Percentiles rank a stretch among this genome's conserved stretches.
Conservation (phyloP, 1,140 invertebrate genomes). For the Caenorhabditis latens region DNA sequence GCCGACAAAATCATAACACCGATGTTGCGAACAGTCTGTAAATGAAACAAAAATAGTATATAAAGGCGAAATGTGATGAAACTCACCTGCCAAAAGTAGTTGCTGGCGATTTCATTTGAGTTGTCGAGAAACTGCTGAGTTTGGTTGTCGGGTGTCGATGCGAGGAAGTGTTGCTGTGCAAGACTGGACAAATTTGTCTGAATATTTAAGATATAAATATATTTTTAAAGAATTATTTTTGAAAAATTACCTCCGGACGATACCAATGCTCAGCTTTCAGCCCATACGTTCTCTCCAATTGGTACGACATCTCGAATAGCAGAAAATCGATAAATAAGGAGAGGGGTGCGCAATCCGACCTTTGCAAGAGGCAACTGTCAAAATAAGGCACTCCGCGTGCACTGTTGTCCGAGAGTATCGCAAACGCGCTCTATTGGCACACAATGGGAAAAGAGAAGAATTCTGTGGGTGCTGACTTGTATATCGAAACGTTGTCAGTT, state of each 20-base stretch:
- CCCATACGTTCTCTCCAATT: slow-evolving; percentile 30
- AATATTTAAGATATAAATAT: neutral
- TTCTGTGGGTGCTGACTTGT: too few species aligned
- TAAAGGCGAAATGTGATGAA: too few species aligned
- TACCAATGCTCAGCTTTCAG: slow-evolving; percentile 24
- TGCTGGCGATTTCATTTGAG: neutral
- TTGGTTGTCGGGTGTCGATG: neutral
- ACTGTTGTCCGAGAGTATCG: too few species aligned
- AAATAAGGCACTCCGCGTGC: too few species aligned
- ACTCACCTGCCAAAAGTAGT: slow-evolving; percentile 27
- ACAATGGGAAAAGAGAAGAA: too few species aligned
- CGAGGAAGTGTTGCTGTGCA: neutral
- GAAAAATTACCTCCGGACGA: slow-evolving; percentile 17
- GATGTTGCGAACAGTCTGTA: slow-evolving; percentile 20
- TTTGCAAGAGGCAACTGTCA: too few species aligned
- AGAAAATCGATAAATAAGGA: slow-evolving; percentile 80
- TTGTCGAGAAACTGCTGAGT: slow-evolving; percentile 32
- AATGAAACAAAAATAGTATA: neutral
- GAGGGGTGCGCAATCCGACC: slow-evolving; percentile 77
- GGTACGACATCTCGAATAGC: slow-evolving; percentile 78
- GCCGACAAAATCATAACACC: slow-evolving; percentile 38
- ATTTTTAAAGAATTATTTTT: neutral
- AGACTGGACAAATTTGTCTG: neutral
- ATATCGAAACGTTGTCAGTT: too few species aligned
- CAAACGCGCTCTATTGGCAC: too few species aligned